Base-by-base conservation (phyloP, 2,888 invertebrate genomes). In the Parnassius smintheus region DNA sequence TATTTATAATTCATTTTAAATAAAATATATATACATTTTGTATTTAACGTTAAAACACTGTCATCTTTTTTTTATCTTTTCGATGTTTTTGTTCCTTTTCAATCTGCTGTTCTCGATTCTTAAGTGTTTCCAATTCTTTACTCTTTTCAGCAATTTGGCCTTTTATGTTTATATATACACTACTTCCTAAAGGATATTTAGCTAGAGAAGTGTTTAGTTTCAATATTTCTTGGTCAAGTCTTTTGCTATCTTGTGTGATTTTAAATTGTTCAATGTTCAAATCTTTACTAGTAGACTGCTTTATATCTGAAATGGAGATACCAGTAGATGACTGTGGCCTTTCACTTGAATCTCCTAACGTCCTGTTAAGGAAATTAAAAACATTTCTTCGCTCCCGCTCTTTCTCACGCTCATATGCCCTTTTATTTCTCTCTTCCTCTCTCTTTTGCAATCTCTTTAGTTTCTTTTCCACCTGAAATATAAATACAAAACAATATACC, bases 341-440 rank as follows among this genome's bases (percentile, higher is more conserved):
- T 2, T 79, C 80, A 2, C 68, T 45, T 67, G 81, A 87, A 70
- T 89, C 84, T 1, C 92, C 91, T 54, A 95, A 81, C 18, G 93
- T 94, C 58, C 91, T 90, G 75, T 97, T 97, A 35, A 97, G 92
- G 73, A 97, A 96, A 77, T 95, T 94, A 76, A 97, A 97, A 1
- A 97, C 94, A 76, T 96, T 94, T 54, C 91, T 89, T 68, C 93
- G 88, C 70, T 94, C 93, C 51, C 90, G 92, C 68, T 94, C 91
- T 68, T 92, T 93, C 70, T 92, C 94, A 41, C 93, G 91, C 70
- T 94, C 94, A 74, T 95, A 95, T 4, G 93, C 93, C 80, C 93
- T 94, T 68, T 93, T 92, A 68, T 94, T 93, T 56, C 92, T 86
- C 46, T 92, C 92, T 72, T 95, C 94, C 78, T 94, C 94, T 75